Conservation (phyloP, 2,888 invertebrate species). For the Allygus modestus region DNA sequence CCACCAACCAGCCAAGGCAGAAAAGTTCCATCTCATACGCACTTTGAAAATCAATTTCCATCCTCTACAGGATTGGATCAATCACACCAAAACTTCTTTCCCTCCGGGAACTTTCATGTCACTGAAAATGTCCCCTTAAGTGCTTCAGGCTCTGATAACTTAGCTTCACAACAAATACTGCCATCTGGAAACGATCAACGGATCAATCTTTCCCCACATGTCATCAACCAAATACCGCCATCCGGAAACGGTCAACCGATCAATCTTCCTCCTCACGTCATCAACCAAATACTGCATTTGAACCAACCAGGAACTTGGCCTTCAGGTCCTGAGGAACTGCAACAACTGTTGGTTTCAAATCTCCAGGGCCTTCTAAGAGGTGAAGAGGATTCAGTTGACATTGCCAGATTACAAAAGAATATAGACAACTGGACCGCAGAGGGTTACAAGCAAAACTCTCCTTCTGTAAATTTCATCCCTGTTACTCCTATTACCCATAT, state of each 20-base stretch:
- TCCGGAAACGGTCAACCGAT: conserved; percentile 59
- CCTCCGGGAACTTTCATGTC: conserved; percentile 48
- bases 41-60: conserved; percentile 25
- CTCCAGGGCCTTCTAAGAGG: conserved; percentile 76
- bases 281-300: conserved; percentile 66
- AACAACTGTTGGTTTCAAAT: conserved; percentile 75
- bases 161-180: conserved; percentile 61
- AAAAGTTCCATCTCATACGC: conserved; percentile 75
- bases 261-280: conserved; percentile 66
- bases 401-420: conserved; percentile 86
- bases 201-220: conserved; percentile 66
- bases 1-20: conserved; percentile 74
- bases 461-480: conserved; percentile 63
- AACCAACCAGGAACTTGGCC: conserved; percentile 41
- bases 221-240: conserved; percentile 66
- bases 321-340: conserved; percentile 65
- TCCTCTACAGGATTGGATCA: conserved; percentile 45
- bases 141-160: conserved; percentile 67
- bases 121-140: conserved; percentile 64
- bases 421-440: conserved; percentile 92
- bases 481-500: conserved; percentile 59
- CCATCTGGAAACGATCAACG: conserved; percentile 58
- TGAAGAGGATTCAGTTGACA: conserved; percentile 80
- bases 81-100: conserved; percentile 43
- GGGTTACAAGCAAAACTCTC: conserved; percentile 75